A percentile compares a stretch with the other conserved stretches of the same genome.
phyloP scores from a whole-genome alignment of 2,797 vertebrate genomes.

The Semotilus atromaculatus region DNA sequence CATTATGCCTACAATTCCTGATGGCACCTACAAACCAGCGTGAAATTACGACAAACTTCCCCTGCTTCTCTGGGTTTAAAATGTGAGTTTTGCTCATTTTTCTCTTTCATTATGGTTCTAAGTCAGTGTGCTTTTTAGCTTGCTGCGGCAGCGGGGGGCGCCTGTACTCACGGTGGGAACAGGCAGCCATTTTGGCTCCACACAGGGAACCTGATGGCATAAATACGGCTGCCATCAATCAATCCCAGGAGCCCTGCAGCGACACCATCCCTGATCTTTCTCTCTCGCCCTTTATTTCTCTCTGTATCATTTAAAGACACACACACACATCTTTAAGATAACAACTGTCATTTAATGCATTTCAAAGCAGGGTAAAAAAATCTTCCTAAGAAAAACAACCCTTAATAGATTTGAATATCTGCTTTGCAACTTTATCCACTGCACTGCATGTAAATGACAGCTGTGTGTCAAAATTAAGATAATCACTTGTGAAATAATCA shows the following conservation, averaged over 20 bases:
- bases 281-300: slow-evolving; percentile 40
- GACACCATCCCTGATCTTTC: slow-evolving; percentile 67
- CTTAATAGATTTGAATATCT: neutral
- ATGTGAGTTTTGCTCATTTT: slow-evolving; percentile 58
- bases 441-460: neutral
- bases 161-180: slow-evolving; percentile 74
- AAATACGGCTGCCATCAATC: slow-evolving; percentile 76
- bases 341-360: slow-evolving; percentile 28
- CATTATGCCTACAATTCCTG: neutral
- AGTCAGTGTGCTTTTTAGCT: slow-evolving; percentile 64
- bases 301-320: slow-evolving; percentile 65
- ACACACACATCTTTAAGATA: slow-evolving; percentile 53
- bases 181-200: slow-evolving; percentile 77
- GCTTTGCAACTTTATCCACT: neutral
- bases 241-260: slow-evolving; percentile 67
- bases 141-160: slow-evolving; percentile 56
- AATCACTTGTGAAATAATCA: slow-evolving; percentile 34
- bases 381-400: neutral
- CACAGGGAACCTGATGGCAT: slow-evolving; percentile 73
- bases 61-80: slow-evolving; percentile 39
- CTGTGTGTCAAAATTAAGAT: slow-evolving; percentile 12
- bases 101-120: slow-evolving; percentile 60
- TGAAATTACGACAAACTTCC: slow-evolving; percentile 32
- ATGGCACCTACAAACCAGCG: slow-evolving; percentile 36
- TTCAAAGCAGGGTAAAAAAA: neutral